A percentile compares a stretch with the other conserved stretches of the same genome.
Evolutionary conservation across 2,113 vertebrate genomes (phyloP).

Genomic region (Rhabdomys dilectus): DNA sequence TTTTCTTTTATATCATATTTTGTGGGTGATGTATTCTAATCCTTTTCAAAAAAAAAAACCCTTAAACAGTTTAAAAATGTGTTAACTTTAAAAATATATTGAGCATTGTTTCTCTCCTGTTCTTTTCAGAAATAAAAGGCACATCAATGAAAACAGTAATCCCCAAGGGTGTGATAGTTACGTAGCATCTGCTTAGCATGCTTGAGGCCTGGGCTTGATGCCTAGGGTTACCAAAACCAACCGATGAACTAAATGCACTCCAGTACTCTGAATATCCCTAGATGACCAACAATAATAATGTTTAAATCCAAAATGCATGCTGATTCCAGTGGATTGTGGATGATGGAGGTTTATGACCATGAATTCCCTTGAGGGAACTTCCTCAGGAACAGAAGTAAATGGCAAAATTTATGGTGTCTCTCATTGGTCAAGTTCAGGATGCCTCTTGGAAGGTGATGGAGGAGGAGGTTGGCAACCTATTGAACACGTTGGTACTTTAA

Average conservation of each 20-base stretch:
- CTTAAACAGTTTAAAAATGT: slow-evolving; percentile 24
- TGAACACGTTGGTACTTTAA: not conserved
- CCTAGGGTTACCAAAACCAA: not conserved
- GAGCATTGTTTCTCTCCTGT: not conserved
- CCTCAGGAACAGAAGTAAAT: not conserved
- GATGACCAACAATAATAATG: not conserved
- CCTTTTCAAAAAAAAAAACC: not conserved
- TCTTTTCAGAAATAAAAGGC: slow-evolving; percentile 28
- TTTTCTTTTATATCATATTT: slow-evolving; percentile 44
- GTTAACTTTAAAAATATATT: not conserved
- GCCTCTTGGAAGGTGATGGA: not conserved
- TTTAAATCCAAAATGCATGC: slow-evolving; percentile 15
- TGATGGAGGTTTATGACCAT: not conserved
- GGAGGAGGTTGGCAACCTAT: not conserved
- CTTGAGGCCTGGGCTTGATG: not conserved
- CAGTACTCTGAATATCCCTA: not conserved
- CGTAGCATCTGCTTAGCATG: not conserved
- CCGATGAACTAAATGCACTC: not conserved
- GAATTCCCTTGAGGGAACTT: not conserved
- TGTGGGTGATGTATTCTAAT: not conserved
- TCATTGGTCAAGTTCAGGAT: not conserved
- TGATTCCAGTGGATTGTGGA: slow-evolving; percentile 13
- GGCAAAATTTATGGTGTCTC: not conserved
- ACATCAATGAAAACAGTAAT: not conserved
- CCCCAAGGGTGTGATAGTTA: no score